Evolutionary conservation across 2,888 invertebrate genomes (phyloP).

Genomic region (Serrognathus titanus): DNA sequence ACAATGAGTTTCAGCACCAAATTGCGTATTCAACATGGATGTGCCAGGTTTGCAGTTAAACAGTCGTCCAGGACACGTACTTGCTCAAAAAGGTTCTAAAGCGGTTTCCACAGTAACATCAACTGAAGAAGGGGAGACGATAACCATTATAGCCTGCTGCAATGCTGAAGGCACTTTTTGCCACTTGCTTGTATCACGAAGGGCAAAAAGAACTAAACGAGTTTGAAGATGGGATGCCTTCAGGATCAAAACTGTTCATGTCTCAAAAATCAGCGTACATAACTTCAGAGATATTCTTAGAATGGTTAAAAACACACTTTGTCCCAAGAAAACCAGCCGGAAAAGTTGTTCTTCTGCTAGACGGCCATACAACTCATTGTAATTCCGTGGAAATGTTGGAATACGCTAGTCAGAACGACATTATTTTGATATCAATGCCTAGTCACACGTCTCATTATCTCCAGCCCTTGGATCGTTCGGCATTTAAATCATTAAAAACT

Average conservation of each 20-base stretch:
- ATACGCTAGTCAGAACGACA: too few species aligned
- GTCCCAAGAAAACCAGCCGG: conserved; percentile 14
- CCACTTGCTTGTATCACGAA: conserved; percentile 30
- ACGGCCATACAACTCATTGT: conserved; percentile 17
- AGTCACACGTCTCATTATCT: conserved; percentile 24
- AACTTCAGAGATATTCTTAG: too few species aligned
- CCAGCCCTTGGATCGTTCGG: conserved; percentile 21
- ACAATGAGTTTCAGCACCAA: conserved; percentile 26
- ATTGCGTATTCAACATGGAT: conserved; percentile 37
- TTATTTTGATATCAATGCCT: too few species aligned
- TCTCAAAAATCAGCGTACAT: too few species aligned
- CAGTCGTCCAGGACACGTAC: conserved; percentile 36
- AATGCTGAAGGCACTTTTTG: conserved; percentile 39
- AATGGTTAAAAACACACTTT: too few species aligned
- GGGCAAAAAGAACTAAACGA: conserved; percentile 23
- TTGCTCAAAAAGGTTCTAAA: conserved; percentile 26
- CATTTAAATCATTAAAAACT: conserved; percentile 17
- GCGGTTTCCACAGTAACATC: conserved; percentile 25
- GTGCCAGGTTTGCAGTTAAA: too few species aligned
- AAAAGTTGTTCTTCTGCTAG: conserved; percentile 22
- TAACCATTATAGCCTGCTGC: conserved; percentile 34
- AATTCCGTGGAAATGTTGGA: too few species aligned
- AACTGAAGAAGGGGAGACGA: conserved; percentile 31
- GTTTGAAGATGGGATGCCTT: conserved; percentile 10
- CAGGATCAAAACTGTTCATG: neutral